These are phyloP conservation scores for Ginglymostoma cirratum DNA, from an alignment of 2,113 vertebrate species.

Conservation along the genomic window DNA sequence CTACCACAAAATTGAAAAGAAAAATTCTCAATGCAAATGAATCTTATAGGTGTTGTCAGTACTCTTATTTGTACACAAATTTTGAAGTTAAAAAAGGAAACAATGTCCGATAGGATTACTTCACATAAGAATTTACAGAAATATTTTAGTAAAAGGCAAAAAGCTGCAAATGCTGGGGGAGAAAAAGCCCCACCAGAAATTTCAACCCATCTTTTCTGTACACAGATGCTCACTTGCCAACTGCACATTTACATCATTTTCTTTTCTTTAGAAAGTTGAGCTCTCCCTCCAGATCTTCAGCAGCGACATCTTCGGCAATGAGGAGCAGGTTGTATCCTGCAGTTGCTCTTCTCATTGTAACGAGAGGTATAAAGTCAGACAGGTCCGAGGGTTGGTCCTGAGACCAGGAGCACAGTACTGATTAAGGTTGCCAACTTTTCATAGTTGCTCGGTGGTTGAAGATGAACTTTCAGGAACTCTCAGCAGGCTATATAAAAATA, in stretches of 20 bases:
- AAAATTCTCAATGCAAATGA: background rate
- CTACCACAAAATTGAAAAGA: slow-evolving; percentile 49
- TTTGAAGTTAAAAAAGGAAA: background rate
- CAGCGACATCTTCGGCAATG: background rate
- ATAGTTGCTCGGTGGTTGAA: background rate
- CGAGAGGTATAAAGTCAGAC: background rate
- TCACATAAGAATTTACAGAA: background rate
- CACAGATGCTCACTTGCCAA: background rate
- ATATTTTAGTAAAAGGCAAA: background rate
- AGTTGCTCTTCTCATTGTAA: background rate
- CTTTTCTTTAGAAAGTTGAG: background rate
- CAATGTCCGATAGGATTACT: background rate
- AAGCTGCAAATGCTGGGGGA: background rate
- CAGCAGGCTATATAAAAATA: background rate
- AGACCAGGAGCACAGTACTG: background rate
- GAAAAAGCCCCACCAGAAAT: background rate
- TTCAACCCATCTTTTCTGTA: background rate
- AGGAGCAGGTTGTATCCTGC: background rate
- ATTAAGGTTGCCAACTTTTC: background rate
- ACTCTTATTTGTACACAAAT: too few relatives aligned
- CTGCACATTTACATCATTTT: background rate
- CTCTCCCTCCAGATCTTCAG: background rate
- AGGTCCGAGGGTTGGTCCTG: background rate
- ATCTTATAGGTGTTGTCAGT: too few relatives aligned
- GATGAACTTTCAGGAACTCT: background rate